Evolutionary conservation across 2,113 vertebrate genomes (phyloP), one percentile per base, ranked within the genome.

Genomic region (Illadopsis cleaveri): DNA sequence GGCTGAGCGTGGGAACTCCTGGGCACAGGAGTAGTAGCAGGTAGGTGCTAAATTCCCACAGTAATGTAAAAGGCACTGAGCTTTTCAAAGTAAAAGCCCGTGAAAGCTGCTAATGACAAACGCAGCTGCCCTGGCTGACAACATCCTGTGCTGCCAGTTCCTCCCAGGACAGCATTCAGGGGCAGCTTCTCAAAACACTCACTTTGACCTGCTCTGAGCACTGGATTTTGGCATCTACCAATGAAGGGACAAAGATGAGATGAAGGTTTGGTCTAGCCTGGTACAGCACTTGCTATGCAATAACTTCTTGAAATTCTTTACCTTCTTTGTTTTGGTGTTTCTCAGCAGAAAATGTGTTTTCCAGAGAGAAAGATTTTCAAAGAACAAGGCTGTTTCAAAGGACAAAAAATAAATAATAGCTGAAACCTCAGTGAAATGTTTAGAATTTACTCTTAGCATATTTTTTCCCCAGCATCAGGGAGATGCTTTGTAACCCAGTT

Each of bases 1-100:
- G 3, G 13, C 53, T 47, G 25, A 89, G 53, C 2, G 0, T 4
- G 30, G 17, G 14, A 64, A 33, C 9, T 61, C 56, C 24, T 3
- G 1, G 21, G 16, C 1, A 0, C 5, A 30, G 40, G 18, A 20
- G 28, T 0, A 1, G 18, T 11, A 73, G 45, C 45, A 82, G 45
- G 11, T 24, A 45, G 45, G 40, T 60, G 30, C 24, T 61, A 47
- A 60, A 90, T 51, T 81, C 54, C 15, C 27, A 58, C 33, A 35
- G 50, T 15, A 14, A 42, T 35, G 9, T 14, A 50, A 72, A 62
- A 64, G 33, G 27, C 25, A 84, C 13, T 13, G 35, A 68, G 13
- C 5, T 86, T 62, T 48, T 72, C 30, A 61, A 18, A 90, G 22
- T 12, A 61, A 37, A 61, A 73, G 12, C 11, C 60, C 10, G 21